Evolutionary conservation across 2,113 vertebrate genomes (phyloP), one percentile per base, ranked within the genome.

Genomic region (Brachypodius melanocephalos): DNA sequence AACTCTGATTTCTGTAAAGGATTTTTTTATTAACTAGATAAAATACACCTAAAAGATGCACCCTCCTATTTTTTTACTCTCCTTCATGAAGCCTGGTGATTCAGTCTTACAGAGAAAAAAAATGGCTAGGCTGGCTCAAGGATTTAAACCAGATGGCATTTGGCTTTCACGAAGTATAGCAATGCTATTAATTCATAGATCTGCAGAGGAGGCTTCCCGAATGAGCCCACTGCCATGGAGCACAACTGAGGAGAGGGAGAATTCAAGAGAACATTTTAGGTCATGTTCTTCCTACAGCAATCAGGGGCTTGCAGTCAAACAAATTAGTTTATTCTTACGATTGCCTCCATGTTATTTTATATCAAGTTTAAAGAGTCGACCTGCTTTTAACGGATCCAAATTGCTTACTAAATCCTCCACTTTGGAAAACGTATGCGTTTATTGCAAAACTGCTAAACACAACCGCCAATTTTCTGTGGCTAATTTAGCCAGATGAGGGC

Each of bases 381-480:
- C 81, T 92, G 55, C 62, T 80, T 76, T 94, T 93, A 95, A 84
- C 54, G 7, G 82, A 83, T 87, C 88, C 80, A 73, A 89, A 89
- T 42, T 59, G 65, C 78, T 97, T 61, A 62, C 93, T 97, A 95
- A 97, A 85, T 73, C 93, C 93, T 89, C 81, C 68, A 61, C 49
- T 89, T 90, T 43, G 85, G 87, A 88, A 94, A 94, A 84, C 3
- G 54, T 74, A 84, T 89, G 85, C 45, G 51, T 96, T 89, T 93
- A 96, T 89, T 93, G 62, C 73, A 96, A 97, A 96, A 92, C 83
- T 96, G 86, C 96, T 97, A 83, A 97, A 93, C 78, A 87, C 57
- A 96, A 96, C 91, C 73, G 91, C 95, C 93, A 96, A 97, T 98
- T 97, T 98, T 98, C 95, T 86, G 91, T 93, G 89, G 94, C 88